Evolutionary conservation across 2,113 vertebrate species (phyloP).

Genomic region (Ibidorhyncha struthersii): DNA sequence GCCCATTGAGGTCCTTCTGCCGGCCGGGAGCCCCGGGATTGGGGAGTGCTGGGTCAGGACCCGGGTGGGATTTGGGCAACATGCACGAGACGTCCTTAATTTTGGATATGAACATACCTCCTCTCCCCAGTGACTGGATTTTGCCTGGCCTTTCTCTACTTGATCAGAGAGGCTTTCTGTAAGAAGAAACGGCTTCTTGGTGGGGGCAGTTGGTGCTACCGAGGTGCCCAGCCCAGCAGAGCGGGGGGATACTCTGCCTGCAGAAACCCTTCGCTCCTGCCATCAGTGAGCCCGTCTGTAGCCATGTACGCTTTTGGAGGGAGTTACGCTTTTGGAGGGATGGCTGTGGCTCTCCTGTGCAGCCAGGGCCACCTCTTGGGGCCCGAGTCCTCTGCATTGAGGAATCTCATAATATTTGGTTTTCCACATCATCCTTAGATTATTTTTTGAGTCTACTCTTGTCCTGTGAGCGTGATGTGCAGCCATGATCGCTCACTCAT

Average conservation of each 20-base stretch:
- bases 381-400: not conserved
- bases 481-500: fast-evolving
- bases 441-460: not conserved
- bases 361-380: not conserved
- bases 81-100: not conserved
- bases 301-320: not conserved
- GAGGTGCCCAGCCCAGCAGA: not conserved
- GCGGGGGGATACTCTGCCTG: not conserved
- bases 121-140: not conserved
- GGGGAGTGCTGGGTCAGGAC: fast-evolving
- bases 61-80: not conserved
- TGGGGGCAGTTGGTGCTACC: not conserved
- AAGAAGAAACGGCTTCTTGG: not conserved
- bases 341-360: too few relatives aligned
- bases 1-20: not conserved
- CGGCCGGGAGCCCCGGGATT: not conserved
- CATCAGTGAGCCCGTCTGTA: fast-evolving
- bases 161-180: not conserved
- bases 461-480: not conserved
- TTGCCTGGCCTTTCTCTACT: not conserved
- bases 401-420: not conserved
- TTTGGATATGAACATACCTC: not conserved
- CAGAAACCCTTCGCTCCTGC: not conserved
- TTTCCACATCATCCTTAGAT: not conserved
- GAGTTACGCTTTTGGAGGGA: too few relatives aligned